phyloP scores from a whole-genome alignment of 2,113 vertebrate genomes.

The Murina feae region DNA sequence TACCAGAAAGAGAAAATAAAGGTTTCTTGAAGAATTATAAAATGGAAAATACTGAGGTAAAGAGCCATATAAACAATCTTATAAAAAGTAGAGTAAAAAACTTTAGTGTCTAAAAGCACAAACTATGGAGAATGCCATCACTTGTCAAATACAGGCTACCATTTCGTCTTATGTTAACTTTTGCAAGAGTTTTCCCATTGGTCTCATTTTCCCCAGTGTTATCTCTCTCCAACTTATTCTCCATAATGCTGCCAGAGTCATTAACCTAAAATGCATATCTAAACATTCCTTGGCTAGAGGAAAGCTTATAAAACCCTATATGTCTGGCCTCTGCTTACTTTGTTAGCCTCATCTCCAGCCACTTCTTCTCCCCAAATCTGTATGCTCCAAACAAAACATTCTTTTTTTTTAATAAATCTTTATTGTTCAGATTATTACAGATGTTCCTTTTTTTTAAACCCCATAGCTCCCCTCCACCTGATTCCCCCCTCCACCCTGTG shows the following conservation, averaged over 20 bases:
- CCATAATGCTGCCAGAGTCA: neutral
- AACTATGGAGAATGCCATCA: neutral
- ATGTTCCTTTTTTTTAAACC: too few species aligned
- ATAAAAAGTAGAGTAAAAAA: neutral
- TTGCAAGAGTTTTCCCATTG: neutral
- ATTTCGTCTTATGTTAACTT: neutral
- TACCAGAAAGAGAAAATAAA: neutral
- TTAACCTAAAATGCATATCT: neutral
- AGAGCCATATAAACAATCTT: neutral
- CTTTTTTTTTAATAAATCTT: too few species aligned
- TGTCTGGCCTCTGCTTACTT: neutral
- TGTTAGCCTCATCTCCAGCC: neutral
- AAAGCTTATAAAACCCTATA: neutral
- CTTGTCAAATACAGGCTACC: neutral
- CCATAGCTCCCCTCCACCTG: too few species aligned
- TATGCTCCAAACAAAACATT: neutral
- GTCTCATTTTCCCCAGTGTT: neutral
- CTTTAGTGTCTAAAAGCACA: neutral
- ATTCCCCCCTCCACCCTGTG: too few species aligned
- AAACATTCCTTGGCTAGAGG: neutral
- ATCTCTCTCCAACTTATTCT: neutral
- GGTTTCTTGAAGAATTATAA: neutral
- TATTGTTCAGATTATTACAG: too few species aligned
- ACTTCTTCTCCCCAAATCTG: neutral
- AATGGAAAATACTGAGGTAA: conserved; percentile 1